These are phyloP conservation scores for Grammatotria lemairii DNA, from an alignment of 2,113 vertebrate genomes.

Conservation along the genomic window DNA sequence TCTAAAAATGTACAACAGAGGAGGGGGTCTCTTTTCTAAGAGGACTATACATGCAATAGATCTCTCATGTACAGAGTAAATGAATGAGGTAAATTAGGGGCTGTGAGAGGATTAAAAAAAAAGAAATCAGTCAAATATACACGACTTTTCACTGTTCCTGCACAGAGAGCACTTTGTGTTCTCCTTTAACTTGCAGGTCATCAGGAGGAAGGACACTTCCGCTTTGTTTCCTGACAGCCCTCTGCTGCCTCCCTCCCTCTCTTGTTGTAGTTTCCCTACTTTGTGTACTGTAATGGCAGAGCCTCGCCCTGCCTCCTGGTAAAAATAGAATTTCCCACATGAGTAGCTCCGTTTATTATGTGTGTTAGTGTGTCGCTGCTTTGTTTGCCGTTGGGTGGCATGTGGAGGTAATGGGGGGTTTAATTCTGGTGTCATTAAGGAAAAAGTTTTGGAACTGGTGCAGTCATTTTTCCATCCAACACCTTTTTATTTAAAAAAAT, in stretches of 20 bases:
- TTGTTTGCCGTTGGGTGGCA: background rate
- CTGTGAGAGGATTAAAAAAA: background rate
- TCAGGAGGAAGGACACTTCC: constrained; percentile 61
- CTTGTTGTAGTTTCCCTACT: constrained; percentile 58
- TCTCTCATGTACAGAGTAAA: background rate
- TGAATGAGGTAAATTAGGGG: background rate
- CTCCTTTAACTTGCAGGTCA: constrained; percentile 41
- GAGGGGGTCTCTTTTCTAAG: background rate
- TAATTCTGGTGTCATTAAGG: background rate
- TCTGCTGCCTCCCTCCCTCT: constrained; percentile 12
- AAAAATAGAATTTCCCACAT: constrained; percentile 68
- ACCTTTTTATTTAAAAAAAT: background rate
- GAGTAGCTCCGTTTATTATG: constrained; percentile 15
- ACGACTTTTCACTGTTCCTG: background rate
- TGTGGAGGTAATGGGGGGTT: background rate
- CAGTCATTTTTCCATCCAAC: background rate
- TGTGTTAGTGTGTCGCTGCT: constrained; percentile 43
- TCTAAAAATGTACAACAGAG: background rate
- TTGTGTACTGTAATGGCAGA: constrained; percentile 47
- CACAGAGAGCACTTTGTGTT: constrained; percentile 26
- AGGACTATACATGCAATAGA: background rate
- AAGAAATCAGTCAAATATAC: background rate
- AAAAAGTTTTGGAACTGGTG: background rate
- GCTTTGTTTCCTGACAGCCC: constrained; percentile 49
- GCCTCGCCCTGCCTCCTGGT: constrained; percentile 60